These are phyloP conservation scores for Pseudochirops corinnae DNA, from an alignment of 2,797 vertebrate genomes.

Conservation along the genomic window DNA sequence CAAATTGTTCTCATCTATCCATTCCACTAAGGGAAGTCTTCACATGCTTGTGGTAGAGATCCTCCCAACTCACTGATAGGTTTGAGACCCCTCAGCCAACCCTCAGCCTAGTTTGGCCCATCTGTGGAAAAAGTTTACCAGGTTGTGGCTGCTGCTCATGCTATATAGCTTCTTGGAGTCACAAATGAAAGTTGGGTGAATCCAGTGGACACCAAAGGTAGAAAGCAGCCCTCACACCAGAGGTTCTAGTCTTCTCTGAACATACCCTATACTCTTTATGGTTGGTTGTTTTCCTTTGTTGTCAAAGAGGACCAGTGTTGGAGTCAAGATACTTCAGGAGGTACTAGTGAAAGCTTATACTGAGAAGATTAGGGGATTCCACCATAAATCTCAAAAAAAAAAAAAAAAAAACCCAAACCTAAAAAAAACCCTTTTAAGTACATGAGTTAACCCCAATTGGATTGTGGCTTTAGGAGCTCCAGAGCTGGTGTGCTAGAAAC, in stretches of 20 bases:
- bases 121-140: neutral
- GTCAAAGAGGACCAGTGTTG: neutral
- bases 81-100: neutral
- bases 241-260: neutral
- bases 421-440: neutral
- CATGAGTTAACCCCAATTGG: neutral
- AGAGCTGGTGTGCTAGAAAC: neutral
- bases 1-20: neutral
- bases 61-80: neutral
- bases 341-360: neutral
- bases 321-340: neutral
- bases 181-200: neutral
- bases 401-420: no score
- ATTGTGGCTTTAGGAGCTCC: neutral
- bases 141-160: neutral
- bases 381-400: neutral
- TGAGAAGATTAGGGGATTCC: neutral
- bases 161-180: neutral
- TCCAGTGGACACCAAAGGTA: neutral
- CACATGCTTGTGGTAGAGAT: neutral
- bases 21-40: neutral
- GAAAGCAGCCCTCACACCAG: neutral
- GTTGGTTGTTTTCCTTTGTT: neutral
- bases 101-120: neutral
- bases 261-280: neutral